Conservation (phyloP, 1,140 invertebrate genomes). For the Augochlora pura region DNA sequence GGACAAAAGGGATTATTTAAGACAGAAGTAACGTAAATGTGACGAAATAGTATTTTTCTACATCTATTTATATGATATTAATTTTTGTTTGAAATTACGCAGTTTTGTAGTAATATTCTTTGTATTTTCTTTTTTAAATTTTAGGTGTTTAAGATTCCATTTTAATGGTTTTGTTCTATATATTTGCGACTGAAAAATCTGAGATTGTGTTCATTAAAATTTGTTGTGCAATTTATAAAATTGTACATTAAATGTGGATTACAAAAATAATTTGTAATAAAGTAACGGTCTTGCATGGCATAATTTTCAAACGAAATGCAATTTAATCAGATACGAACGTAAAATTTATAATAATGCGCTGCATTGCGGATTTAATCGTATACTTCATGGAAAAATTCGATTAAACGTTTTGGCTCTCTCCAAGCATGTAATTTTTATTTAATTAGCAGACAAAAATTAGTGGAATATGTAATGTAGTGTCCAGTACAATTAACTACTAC, state of each 20-base stretch:
- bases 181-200: not conserved
- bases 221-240: not conserved
- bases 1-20: not conserved
- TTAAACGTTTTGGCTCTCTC: constrained; percentile 1
- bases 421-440: constrained; percentile 7
- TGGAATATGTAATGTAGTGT: constrained; percentile 24
- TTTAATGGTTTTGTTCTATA: not conserved
- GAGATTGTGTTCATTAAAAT: constrained; percentile 15
- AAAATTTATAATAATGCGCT: not conserved
- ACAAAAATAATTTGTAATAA: constrained; percentile 26
- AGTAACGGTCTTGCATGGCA: not conserved
- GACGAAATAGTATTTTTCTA: constrained; percentile 33
- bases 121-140: not conserved
- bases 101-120: not conserved
- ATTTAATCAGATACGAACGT: not conserved
- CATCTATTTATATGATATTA: constrained; percentile 10
- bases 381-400: constrained; percentile 4
- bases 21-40: not conserved
- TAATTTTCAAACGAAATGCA: not conserved
- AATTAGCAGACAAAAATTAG: constrained; percentile 18
- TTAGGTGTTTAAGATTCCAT: not conserved
- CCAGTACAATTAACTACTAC: constrained; percentile 11
- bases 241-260: constrained; percentile 35
- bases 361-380: not conserved
- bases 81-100: constrained; percentile 10